Conservation (phyloP, 2,888 invertebrate species). For the Mycalesis mineus region DNA sequence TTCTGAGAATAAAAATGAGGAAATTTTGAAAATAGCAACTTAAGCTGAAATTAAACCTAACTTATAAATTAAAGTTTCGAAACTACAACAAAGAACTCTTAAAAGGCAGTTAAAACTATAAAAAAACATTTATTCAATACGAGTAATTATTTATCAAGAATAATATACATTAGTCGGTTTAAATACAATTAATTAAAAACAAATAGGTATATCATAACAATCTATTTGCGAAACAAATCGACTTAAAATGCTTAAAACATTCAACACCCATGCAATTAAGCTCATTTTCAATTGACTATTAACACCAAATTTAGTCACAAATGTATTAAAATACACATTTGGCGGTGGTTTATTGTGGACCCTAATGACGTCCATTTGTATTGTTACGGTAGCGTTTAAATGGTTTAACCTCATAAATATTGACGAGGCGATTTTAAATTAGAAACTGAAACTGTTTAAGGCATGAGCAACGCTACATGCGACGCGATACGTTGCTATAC, state of each 20-base stretch:
- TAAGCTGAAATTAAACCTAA: no score
- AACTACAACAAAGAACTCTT: no score
- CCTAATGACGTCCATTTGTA: constrained; percentile 10
- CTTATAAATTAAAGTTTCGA: no score
- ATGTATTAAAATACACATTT: constrained; percentile 16
- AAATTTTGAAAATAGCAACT: no score
- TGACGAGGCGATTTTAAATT: constrained; percentile 11
- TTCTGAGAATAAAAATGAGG: no score
- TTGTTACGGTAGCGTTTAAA: constrained; percentile 11
- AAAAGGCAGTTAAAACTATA: no score
- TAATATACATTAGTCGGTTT: no score
- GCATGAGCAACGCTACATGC: background rate
- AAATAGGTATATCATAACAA: background rate
- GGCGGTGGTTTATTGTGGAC: constrained; percentile 1
- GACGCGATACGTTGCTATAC: background rate
- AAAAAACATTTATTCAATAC: no score
- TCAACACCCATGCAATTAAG: constrained; percentile 4
- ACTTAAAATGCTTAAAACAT: background rate
- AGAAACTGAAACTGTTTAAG: constrained; percentile 3
- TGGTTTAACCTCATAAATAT: constrained; percentile 15
- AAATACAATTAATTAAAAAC: background rate
- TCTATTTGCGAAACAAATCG: background rate
- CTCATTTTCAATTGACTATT: constrained; percentile 18
- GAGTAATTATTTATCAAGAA: no score
- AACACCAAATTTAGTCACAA: constrained; percentile 16